phyloP scores from a whole-genome alignment of 2,888 invertebrate species.

The Atethmia centrago region DNA sequence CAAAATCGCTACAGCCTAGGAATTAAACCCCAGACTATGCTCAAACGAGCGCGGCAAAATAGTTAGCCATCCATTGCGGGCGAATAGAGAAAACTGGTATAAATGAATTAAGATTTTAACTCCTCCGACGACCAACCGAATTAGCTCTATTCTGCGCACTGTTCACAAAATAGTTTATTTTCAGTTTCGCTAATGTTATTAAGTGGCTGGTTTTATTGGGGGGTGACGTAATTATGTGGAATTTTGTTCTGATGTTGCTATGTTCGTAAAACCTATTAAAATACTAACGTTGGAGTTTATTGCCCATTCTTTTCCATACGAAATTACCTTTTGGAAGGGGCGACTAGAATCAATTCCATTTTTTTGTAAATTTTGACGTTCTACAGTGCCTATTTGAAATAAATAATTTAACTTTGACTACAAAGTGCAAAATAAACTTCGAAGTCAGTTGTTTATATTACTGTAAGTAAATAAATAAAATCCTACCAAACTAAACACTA shows the following conservation, averaged over 20 bases:
- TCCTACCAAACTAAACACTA: no score
- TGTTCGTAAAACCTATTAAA: no score
- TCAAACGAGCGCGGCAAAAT: slow-evolving; percentile 76
- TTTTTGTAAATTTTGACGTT: no score
- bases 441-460: no score
- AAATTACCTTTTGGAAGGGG: no score
- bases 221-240: not conserved
- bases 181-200: slow-evolving; percentile 18
- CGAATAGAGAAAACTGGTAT: slow-evolving; percentile 78
- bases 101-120: slow-evolving; percentile 83
- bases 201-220: slow-evolving; percentile 24
- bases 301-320: no score
- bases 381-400: no score
- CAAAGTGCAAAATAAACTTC: no score
- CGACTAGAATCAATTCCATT: no score
- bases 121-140: slow-evolving; percentile 54
- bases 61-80: slow-evolving; percentile 74
- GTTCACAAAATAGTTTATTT: slow-evolving; percentile 45
- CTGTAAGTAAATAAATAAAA: no score
- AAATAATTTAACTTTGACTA: no score
- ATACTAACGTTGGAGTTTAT: no score
- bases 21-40: slow-evolving; percentile 61
- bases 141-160: slow-evolving; percentile 56
- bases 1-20: slow-evolving; percentile 10
- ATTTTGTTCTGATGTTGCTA: slow-evolving; percentile 14